phyloP scores from a whole-genome alignment of 2,113 vertebrate genomes.

The Andinoacara biseriatus region DNA sequence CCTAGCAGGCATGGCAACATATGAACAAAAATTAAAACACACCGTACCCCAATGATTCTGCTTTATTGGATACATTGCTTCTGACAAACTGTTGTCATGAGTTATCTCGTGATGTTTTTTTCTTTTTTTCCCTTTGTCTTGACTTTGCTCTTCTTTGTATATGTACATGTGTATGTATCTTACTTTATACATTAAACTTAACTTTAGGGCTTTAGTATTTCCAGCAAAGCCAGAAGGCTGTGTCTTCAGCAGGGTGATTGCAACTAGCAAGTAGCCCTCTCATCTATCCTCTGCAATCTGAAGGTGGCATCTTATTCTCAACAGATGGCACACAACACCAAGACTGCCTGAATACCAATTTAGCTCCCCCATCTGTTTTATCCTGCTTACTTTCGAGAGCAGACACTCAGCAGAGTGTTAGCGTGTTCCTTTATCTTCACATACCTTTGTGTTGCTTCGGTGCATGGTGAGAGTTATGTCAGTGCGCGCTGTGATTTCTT shows the following conservation, averaged over 20 bases:
- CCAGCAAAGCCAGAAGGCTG: slow-evolving; percentile 37
- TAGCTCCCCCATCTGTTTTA: slow-evolving; percentile 74
- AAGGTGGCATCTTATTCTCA: slow-evolving; percentile 64
- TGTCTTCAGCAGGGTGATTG: slow-evolving; percentile 40
- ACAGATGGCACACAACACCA: slow-evolving; percentile 75
- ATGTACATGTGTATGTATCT: background rate
- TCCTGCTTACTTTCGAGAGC: slow-evolving; percentile 58
- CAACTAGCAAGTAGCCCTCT: slow-evolving; percentile 49
- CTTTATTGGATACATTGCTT: background rate
- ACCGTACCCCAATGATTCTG: background rate
- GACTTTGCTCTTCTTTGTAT: background rate
- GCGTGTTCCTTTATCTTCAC: slow-evolving; percentile 35
- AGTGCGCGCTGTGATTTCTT: background rate
- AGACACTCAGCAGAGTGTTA: slow-evolving; percentile 43
- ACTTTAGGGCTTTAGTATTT: background rate
- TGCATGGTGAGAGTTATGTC: slow-evolving; percentile 12
- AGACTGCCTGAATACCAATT: slow-evolving; percentile 74
- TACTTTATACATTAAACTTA: background rate
- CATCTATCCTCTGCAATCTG: slow-evolving; percentile 67
- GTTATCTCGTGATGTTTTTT: fast-evolving
- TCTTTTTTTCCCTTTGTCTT: background rate
- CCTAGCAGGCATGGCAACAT: background rate
- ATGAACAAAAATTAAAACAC: background rate
- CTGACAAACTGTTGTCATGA: background rate
- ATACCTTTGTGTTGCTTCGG: slow-evolving; percentile 23